These are phyloP conservation scores for Bubo blakistoni DNA, from an alignment of 2,113 vertebrate species.

Conservation along the genomic window DNA sequence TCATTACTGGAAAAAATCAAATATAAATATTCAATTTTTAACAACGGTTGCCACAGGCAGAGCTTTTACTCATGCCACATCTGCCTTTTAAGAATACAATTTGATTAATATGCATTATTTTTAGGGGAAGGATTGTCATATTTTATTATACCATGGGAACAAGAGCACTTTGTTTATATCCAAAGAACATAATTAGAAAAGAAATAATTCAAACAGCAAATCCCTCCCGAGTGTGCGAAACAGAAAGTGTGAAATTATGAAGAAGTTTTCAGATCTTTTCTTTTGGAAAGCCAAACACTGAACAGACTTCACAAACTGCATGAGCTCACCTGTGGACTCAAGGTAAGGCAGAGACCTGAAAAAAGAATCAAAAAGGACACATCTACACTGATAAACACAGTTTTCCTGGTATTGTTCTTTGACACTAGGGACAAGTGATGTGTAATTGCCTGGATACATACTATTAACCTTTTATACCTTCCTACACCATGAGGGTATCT, in stretches of 20 bases:
- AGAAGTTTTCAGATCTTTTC: neutral
- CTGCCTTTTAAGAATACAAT: neutral
- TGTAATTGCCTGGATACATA: neutral
- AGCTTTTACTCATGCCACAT: neutral
- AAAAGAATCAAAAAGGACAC: neutral
- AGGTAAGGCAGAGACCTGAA: neutral
- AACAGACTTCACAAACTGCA: neutral
- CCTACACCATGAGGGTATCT: neutral
- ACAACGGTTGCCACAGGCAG: neutral
- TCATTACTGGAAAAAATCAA: neutral
- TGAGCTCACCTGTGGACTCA: neutral
- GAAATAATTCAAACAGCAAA: neutral
- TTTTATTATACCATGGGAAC: neutral
- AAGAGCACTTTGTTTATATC: neutral
- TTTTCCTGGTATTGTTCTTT: neutral
- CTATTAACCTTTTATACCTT: neutral
- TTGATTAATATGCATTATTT: neutral
- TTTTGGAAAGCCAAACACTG: neutral
- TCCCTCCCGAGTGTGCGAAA: neutral
- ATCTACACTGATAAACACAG: neutral
- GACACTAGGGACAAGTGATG: neutral
- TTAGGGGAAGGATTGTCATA: neutral
- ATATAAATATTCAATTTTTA: neutral
- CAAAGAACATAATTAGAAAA: neutral
- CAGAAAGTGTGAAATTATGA: neutral